These are phyloP conservation scores for Distichodus sexfasciatus DNA, from an alignment of 2,797 vertebrate genomes.

Conservation along the genomic window DNA sequence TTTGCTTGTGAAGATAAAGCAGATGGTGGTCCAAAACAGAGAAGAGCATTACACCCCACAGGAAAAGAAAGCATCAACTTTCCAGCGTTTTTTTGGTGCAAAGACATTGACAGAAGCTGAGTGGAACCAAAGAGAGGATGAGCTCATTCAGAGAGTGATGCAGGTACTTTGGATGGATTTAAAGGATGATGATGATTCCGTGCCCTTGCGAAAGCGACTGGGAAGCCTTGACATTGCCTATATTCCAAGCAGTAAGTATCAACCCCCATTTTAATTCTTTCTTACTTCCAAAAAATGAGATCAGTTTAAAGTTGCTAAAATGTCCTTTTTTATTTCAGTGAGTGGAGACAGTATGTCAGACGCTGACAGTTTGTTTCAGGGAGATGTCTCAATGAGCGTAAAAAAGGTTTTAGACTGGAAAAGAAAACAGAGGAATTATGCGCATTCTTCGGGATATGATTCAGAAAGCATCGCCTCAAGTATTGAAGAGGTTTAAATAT, in stretches of 20 bases:
- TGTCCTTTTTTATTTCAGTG: conserved; percentile 49
- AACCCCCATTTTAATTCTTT: neutral
- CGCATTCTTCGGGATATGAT: conserved; percentile 24
- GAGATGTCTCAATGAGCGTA: no score
- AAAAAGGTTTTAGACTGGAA: no score
- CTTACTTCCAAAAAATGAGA: no score
- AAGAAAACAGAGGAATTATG: conserved; percentile 17
- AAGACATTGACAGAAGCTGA: conserved; percentile 40
- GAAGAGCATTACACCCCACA: neutral
- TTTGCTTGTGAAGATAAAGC: neutral
- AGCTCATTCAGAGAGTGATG: conserved; percentile 49
- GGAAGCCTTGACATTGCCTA: conserved; percentile 13
- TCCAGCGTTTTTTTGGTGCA: neutral
- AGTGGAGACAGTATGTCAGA: conserved; percentile 35
- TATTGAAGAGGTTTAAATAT: no score
- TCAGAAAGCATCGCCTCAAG: conserved; percentile 7
- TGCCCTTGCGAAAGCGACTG: rapidly evolving
- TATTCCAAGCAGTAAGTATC: conserved; percentile 45
- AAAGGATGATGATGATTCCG: neutral
- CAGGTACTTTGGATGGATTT: conserved; percentile 32
- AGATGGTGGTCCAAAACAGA: neutral
- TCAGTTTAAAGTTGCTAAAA: neutral
- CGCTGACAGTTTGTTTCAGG: neutral
- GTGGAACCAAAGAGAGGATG: conserved; percentile 50
- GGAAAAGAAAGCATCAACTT: neutral